These are phyloP conservation scores for Cataglyphis hispanica DNA, from an alignment of 1,140 invertebrate species.

Conservation along the genomic window DNA sequence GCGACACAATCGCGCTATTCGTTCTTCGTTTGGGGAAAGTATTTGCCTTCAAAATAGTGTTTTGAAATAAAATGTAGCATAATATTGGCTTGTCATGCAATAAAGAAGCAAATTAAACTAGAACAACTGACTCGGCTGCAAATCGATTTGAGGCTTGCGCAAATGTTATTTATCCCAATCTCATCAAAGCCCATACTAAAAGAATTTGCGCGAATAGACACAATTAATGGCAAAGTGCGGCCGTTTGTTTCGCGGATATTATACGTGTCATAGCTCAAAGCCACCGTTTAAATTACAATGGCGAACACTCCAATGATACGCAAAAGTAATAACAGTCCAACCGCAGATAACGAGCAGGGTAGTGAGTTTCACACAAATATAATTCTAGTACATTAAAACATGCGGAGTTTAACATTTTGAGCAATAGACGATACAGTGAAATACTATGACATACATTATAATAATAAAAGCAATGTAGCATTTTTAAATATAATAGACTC, in stretches of 20 bases:
- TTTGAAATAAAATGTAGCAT: constrained; percentile 17
- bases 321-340: constrained; percentile 32
- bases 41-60: constrained; percentile 27
- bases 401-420: constrained; percentile 2
- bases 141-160: constrained; percentile 15
- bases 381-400: constrained; percentile 21
- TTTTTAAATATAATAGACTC: background rate
- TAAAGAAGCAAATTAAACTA: constrained; percentile 40
- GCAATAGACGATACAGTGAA: background rate
- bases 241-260: constrained; percentile 34
- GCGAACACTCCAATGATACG: background rate
- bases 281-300: constrained; percentile 40
- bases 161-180: constrained; percentile 47
- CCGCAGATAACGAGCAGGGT: constrained; percentile 15
- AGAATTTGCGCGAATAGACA: constrained; percentile 35
- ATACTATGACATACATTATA: background rate
- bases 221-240: constrained; percentile 30
- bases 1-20: constrained; percentile 16
- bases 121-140: background rate
- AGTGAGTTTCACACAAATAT: constrained; percentile 41
- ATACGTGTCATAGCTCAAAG: constrained; percentile 36
- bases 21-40: background rate
- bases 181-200: constrained; percentile 13
- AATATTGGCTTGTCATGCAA: constrained; percentile 25
- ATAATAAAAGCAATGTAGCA: background rate